Conservation (phyloP, 1,140 invertebrate genomes). For the Zaprionus lachaisei region DNA sequence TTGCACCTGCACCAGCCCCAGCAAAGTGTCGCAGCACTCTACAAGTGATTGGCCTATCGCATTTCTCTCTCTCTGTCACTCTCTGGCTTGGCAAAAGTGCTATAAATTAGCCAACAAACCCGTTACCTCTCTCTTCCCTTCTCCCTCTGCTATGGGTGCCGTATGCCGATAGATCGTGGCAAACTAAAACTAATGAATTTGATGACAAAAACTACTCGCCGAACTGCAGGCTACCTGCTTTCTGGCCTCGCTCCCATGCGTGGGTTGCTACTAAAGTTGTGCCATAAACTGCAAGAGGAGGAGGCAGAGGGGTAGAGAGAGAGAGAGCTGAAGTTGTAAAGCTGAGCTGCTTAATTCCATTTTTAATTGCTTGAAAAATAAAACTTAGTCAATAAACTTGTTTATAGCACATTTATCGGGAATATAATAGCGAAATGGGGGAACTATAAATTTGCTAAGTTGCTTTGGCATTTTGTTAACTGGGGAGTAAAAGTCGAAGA, state of each 20-base stretch:
- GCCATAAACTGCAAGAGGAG: not conserved
- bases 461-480: no score
- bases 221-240: slow-evolving; percentile 64
- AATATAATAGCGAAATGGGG: not conserved
- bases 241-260: not conserved
- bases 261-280: slow-evolving; percentile 22
- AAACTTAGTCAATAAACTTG: not conserved
- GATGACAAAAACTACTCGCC: slow-evolving; percentile 72
- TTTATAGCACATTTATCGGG: not conserved
- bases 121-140: not conserved
- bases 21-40: slow-evolving; percentile 56
- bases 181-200: slow-evolving; percentile 72
- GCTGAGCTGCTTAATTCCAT: not conserved
- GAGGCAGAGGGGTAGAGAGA: not conserved
- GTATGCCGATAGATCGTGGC: slow-evolving; percentile 8
- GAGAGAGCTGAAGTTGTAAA: not conserved
- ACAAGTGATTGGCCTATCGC: slow-evolving; percentile 80
- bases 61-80: slow-evolving; percentile 54
- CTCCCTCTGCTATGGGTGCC: not conserved
- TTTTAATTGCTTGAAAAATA: slow-evolving; percentile 5
- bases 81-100: slow-evolving; percentile 61
- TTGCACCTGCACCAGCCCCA: not conserved
- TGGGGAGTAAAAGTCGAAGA: no score
- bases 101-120: slow-evolving; percentile 62
- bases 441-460: not conserved